These are phyloP conservation scores for Pterocles burchelli DNA, from an alignment of 2,113 vertebrate species.

Conservation along the genomic window DNA sequence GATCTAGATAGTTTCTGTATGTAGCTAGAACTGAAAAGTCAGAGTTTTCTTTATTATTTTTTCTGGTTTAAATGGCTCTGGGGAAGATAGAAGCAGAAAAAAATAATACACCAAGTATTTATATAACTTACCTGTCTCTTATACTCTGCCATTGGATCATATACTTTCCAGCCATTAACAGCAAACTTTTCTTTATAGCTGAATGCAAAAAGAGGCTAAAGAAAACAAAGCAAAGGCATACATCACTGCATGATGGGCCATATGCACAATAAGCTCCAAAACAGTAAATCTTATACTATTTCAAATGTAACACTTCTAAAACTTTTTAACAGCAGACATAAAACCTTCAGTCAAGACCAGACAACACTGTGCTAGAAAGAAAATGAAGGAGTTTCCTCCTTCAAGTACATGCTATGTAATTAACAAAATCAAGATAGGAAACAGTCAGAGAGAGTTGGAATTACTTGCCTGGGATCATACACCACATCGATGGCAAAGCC, in stretches of 20 bases:
- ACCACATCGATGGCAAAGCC: not conserved
- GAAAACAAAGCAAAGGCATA: slow-evolving; percentile 10
- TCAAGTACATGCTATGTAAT: not conserved
- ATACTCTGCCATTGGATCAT: slow-evolving; percentile 90
- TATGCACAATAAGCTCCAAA: not conserved
- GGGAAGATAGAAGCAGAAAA: not conserved
- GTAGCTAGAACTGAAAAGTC: not conserved
- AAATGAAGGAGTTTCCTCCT: not conserved
- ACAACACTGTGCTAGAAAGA: not conserved
- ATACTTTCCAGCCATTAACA: slow-evolving; percentile 94
- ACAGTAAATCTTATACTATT: not conserved
- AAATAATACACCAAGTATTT: not conserved
- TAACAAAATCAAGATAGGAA: not conserved
- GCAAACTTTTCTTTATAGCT: slow-evolving; percentile 91
- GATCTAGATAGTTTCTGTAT: not conserved
- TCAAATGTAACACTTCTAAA: not conserved
- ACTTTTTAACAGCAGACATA: not conserved
- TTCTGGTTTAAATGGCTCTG: not conserved
- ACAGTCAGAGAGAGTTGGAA: not conserved
- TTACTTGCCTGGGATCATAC: not conserved
- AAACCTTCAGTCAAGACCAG: not conserved
- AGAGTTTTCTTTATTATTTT: not conserved
- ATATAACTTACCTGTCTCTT: slow-evolving; percentile 86
- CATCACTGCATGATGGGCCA: not conserved
- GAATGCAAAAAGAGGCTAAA: slow-evolving; percentile 91